phyloP scores from a whole-genome alignment of 2,113 vertebrate species.

The Oxyura jamaicensis region DNA sequence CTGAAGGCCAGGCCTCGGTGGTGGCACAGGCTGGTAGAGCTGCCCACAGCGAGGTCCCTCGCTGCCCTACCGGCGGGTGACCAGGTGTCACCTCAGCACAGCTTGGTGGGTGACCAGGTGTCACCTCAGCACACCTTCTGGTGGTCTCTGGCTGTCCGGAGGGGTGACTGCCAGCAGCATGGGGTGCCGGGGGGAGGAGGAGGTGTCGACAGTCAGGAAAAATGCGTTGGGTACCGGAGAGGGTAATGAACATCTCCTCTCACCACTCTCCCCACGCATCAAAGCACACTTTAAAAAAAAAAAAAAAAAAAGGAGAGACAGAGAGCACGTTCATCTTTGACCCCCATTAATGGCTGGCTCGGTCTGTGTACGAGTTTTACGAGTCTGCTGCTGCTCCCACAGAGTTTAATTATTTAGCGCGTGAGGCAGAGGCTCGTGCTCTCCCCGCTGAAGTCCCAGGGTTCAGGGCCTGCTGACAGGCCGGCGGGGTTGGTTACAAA shows the following conservation, averaged over 20 bases:
- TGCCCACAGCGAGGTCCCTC: neutral
- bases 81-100: too few relatives aligned
- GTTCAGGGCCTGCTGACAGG: neutral
- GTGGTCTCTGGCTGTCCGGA: neutral
- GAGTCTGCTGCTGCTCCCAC: constrained; percentile 60
- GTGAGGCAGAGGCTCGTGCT: constrained; percentile 33
- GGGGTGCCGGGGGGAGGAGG: neutral
- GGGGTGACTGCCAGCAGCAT: neutral
- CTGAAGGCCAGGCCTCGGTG: neutral
- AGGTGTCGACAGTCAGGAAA: constrained; percentile 49
- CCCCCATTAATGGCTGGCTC: constrained; percentile 60
- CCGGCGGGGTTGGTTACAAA: neutral
- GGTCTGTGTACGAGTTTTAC: constrained; percentile 57
- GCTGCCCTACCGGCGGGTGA: neutral
- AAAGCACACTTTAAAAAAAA: constrained; percentile 53
- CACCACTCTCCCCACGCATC: constrained; percentile 20
- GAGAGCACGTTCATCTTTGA: constrained; percentile 48
- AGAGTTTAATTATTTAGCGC: constrained; percentile 68
- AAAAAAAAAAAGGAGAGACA: neutral
- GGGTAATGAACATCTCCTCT: constrained; percentile 52
- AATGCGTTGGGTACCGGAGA: constrained; percentile 22
- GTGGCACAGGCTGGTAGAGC: neutral
- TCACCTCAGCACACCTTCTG: neutral
- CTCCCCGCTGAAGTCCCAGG: constrained; percentile 15
- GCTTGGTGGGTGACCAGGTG: neutral